These are phyloP conservation scores for Mobula hypostoma DNA, from an alignment of 2,113 vertebrate species.

Conservation along the genomic window DNA sequence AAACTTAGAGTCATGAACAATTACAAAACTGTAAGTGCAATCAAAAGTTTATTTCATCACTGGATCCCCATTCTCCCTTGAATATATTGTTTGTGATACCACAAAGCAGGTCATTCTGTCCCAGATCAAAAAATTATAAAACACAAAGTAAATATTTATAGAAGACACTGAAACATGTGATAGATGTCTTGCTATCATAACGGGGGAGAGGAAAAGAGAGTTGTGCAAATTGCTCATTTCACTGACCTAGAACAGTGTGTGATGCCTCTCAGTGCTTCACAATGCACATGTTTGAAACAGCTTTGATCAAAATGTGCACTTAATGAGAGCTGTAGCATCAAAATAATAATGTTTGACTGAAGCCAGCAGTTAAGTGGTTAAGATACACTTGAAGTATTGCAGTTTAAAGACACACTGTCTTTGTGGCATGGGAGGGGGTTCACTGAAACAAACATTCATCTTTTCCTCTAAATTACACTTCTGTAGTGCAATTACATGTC, in stretches of 20 bases:
- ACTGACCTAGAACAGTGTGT: constrained; percentile 29
- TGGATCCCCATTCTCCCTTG: neutral
- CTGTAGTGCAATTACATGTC: neutral
- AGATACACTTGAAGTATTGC: neutral
- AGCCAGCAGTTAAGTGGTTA: neutral
- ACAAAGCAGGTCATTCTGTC: constrained; percentile 34
- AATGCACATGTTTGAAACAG: neutral
- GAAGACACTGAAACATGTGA: constrained; percentile 3
- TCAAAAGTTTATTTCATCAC: neutral
- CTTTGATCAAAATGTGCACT: constrained; percentile 1
- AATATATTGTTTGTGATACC: constrained; percentile 20
- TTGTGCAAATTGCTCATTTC: constrained; percentile 21
- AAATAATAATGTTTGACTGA: neutral
- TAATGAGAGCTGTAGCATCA: neutral
- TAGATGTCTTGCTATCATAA: neutral
- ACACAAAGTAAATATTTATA: constrained; percentile 30
- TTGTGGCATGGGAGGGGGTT: neutral
- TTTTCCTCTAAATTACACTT: neutral
- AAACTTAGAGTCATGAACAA: neutral
- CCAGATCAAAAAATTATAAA: constrained; percentile 33
- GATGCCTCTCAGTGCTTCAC: neutral
- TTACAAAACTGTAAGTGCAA: neutral
- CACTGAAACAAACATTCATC: neutral
- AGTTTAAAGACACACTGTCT: neutral
- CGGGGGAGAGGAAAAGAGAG: neutral